These are phyloP conservation scores for Chiroxiphia lanceolata DNA, from an alignment of 2,797 vertebrate species.

Conservation along the genomic window DNA sequence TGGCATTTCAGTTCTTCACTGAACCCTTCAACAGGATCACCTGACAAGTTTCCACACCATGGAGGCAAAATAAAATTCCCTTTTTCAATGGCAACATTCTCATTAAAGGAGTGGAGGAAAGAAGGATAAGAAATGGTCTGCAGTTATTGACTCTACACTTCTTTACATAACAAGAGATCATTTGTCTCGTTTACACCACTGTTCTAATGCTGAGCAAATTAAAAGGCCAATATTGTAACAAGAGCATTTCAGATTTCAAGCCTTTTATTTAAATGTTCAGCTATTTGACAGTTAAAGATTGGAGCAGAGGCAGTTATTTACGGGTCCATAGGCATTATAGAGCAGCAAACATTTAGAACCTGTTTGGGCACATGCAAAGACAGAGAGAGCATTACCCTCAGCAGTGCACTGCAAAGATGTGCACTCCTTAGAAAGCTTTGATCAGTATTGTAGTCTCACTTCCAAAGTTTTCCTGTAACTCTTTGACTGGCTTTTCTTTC, in stretches of 20 bases:
- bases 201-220: not conserved
- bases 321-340: not conserved
- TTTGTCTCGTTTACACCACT: not conserved
- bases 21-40: not conserved
- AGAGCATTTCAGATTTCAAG: not conserved
- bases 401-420: not conserved
- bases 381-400: not conserved
- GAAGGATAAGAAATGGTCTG: not conserved
- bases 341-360: not conserved
- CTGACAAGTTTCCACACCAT: not conserved
- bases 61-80: not conserved
- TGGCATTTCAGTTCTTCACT: not conserved
- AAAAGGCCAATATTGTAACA: not conserved
- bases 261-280: not conserved
- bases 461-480: not conserved
- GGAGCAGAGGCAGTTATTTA: not conserved
- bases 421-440: not conserved
- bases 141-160: not conserved
- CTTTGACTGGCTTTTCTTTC: not conserved
- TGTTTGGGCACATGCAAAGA: not conserved
- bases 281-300: not conserved
- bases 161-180: not conserved
- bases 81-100: not conserved
- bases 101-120: not conserved
- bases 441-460: not conserved